Evolutionary conservation across 2,797 vertebrate genomes (phyloP).

Genomic region (Centroberyx gerrardi): DNA sequence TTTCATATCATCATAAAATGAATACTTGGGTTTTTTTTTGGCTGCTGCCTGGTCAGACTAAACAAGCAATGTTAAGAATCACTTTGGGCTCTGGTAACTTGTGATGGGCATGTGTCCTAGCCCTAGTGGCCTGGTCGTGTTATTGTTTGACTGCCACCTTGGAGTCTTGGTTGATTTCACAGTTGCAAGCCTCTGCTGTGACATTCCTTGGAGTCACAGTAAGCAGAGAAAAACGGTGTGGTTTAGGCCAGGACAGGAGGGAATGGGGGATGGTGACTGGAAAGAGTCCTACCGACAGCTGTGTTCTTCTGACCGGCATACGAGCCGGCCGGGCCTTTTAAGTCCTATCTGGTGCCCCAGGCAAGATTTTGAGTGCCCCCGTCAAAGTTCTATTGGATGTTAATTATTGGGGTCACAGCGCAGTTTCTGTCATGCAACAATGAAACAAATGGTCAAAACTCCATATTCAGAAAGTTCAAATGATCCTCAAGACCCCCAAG

Average conservation of each 20-base stretch:
- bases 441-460: not conserved
- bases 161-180: conserved; percentile 3
- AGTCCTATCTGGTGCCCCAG: not conserved
- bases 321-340: not conserved
- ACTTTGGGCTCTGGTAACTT: too few species aligned
- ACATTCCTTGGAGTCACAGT: conserved; percentile 11
- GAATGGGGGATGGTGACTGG: conserved; percentile 16
- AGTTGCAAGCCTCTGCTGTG: conserved; percentile 33
- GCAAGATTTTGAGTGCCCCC: not conserved
- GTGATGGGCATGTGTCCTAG: too few species aligned
- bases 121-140: not conserved
- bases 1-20: too few species aligned
- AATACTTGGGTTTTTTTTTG: too few species aligned
- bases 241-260: not conserved
- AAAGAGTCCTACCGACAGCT: conserved; percentile 21
- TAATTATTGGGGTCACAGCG: not conserved
- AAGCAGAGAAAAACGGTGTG: conserved; percentile 7
- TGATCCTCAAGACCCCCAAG: not conserved
- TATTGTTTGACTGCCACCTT: conserved; percentile 12
- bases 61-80: too few species aligned
- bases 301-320: not conserved
- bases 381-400: too few species aligned
- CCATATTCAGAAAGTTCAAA: too few species aligned
- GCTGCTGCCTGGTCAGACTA: too few species aligned
- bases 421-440: not conserved